Conservation (phyloP, 2,888 invertebrate genomes). For the Nymphalis polychloros region DNA sequence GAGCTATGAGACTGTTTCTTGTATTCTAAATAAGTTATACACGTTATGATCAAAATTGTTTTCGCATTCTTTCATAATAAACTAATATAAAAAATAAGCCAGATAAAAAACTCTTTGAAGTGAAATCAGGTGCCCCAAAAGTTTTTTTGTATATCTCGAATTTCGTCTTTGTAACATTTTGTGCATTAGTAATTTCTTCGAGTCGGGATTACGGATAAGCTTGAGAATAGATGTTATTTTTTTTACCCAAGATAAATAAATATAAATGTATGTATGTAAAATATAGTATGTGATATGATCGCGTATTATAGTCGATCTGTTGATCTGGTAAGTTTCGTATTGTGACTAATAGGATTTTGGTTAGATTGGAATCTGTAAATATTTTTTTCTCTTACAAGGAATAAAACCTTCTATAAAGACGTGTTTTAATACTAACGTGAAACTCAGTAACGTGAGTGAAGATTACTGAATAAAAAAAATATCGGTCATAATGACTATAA, state of each 20-base stretch:
- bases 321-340: constrained; percentile 13
- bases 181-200: constrained; percentile 68
- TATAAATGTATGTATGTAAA: too few species aligned
- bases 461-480: not conserved
- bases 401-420: too few species aligned
- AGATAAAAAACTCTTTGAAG: constrained; percentile 58
- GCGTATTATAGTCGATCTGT: constrained; percentile 3
- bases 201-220: constrained; percentile 61
- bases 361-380: not conserved
- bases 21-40: constrained; percentile 52
- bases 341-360: not conserved
- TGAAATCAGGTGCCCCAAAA: constrained; percentile 64
- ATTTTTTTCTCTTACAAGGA: not conserved
- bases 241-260: constrained; percentile 69
- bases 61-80: constrained; percentile 54
- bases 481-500: not conserved
- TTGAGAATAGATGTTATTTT: constrained; percentile 67
- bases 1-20: constrained; percentile 49
- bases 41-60: constrained; percentile 58
- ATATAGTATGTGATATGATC: constrained; percentile 57
- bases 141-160: constrained; percentile 61
- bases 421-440: too few species aligned
- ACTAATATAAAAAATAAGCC: too few species aligned
- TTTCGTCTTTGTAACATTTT: constrained; percentile 56
- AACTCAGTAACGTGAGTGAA: too few species aligned